Percentiles rank a stretch among this genome's conserved stretches.
phyloP scores from a whole-genome alignment of 2,797 vertebrate genomes.

The Falco concolor region DNA sequence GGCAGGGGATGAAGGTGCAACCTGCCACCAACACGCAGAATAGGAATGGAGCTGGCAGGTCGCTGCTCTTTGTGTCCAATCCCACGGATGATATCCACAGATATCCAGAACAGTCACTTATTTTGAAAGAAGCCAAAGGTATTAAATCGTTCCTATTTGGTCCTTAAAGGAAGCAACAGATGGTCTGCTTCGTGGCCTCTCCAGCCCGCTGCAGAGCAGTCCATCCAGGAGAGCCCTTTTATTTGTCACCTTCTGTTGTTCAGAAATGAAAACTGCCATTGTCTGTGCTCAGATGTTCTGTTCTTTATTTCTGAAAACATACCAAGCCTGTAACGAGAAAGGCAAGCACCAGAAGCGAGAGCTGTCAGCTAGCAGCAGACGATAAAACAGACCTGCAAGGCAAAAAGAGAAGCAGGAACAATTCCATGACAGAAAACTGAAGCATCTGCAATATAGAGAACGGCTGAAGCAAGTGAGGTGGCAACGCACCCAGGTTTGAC shows the following conservation, averaged over 20 bases:
- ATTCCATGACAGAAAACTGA: not conserved
- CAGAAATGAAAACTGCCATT: not conserved
- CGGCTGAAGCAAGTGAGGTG: not conserved
- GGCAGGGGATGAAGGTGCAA: not conserved
- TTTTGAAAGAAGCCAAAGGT: not conserved
- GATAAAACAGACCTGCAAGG: not conserved
- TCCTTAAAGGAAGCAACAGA: not conserved
- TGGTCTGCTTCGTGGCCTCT: not conserved
- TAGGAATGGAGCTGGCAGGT: not conserved
- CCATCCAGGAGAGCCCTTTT: not conserved
- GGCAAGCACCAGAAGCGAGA: not conserved
- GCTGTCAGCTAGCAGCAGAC: not conserved
- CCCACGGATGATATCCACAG: not conserved
- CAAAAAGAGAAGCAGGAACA: not conserved
- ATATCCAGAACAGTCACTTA: not conserved
- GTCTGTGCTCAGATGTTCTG: rapidly evolving
- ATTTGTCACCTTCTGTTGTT: not conserved
- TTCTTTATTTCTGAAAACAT: not conserved
- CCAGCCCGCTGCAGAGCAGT: not conserved
- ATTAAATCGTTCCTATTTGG: not conserved
- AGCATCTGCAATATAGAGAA: not conserved
- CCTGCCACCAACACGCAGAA: not conserved
- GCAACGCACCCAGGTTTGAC: not conserved
- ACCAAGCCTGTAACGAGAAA: not conserved
- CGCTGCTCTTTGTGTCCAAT: not conserved